These are phyloP conservation scores for Sarotherodon lohbergeri DNA, from an alignment of 2,113 vertebrate genomes.

Conservation along the genomic window DNA sequence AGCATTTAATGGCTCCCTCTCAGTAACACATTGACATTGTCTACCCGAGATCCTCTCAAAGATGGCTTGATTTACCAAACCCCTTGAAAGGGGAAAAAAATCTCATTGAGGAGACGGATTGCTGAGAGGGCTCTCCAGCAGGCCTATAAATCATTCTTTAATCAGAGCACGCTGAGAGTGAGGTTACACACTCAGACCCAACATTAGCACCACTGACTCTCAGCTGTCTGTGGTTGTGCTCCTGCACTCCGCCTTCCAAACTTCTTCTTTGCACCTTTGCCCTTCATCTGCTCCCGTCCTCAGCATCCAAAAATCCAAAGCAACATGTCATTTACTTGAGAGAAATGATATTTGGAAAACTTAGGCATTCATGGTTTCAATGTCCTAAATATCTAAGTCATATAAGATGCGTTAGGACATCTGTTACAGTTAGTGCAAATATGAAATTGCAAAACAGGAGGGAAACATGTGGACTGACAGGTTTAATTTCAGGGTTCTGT, in stretches of 20 bases:
- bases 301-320: not conserved
- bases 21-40: constrained; percentile 70
- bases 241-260: constrained; percentile 18
- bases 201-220: constrained; percentile 69
- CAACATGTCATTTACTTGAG: not conserved
- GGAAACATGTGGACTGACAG: not conserved
- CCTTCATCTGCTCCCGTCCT: constrained; percentile 6
- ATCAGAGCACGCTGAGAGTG: constrained; percentile 73
- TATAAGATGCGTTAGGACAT: not conserved
- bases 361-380: not conserved
- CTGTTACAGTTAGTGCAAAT: not conserved
- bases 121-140: constrained; percentile 69
- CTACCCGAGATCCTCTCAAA: constrained; percentile 62
- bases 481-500: not conserved
- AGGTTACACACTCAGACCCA: constrained; percentile 62
- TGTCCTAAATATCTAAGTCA: not conserved
- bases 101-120: constrained; percentile 75
- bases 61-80: constrained; percentile 77
- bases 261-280: constrained; percentile 17
- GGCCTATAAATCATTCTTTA: constrained; percentile 83
- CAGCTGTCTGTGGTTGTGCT: constrained; percentile 48
- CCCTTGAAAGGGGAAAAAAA: constrained; percentile 64
- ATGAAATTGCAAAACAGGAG: not conserved
- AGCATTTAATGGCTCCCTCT: constrained; percentile 60
- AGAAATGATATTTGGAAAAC: not conserved